Percentiles rank a stretch among this genome's conserved stretches.
phyloP scores from a whole-genome alignment of 2,797 vertebrate genomes.

The Poeciliopsis paucimaculata region DNA sequence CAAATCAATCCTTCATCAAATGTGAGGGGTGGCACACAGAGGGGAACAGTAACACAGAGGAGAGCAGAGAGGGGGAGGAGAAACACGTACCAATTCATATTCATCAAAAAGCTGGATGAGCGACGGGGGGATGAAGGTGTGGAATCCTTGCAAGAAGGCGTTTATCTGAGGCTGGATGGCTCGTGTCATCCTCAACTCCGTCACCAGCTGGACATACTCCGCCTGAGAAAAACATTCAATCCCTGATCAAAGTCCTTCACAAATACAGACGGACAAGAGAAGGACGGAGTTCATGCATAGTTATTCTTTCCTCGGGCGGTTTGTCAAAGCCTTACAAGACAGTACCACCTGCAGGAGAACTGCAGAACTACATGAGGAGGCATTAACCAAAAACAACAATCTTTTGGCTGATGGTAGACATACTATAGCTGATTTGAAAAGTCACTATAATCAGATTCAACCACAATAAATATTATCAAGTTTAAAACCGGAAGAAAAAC shows the following conservation, averaged over 20 bases:
- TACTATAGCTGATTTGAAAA: neutral
- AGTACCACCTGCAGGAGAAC: conserved; percentile 45
- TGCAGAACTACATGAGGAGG: conserved; percentile 14
- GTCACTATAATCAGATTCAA: neutral
- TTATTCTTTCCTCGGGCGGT: neutral
- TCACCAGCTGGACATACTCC: conserved; percentile 98
- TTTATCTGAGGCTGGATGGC: conserved; percentile 99
- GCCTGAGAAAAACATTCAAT: conserved; percentile 76
- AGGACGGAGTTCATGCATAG: conserved; percentile 10
- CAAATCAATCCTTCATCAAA: conserved; percentile 56
- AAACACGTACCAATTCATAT: conserved; percentile 92
- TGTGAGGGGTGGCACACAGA: neutral
- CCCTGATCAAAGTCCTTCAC: conserved; percentile 18
- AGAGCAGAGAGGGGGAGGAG: conserved; percentile 1
- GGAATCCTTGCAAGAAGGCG: conserved; percentile 96
- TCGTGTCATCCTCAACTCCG: conserved; percentile 97
- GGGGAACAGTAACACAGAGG: neutral
- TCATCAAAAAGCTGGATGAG: conserved; percentile 98
- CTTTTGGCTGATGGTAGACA: neutral
- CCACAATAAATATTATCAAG: neutral
- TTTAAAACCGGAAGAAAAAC: neutral
- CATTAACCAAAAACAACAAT: neutral
- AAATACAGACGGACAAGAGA: conserved; percentile 17
- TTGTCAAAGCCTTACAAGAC: conserved; percentile 15
- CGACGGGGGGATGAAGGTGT: conserved; percentile 96